A percentile compares a stretch with the other conserved stretches of the same genome.
Conservation (phyloP, 2,797 vertebrate genomes). For the Sebastolobus alascanus region DNA sequence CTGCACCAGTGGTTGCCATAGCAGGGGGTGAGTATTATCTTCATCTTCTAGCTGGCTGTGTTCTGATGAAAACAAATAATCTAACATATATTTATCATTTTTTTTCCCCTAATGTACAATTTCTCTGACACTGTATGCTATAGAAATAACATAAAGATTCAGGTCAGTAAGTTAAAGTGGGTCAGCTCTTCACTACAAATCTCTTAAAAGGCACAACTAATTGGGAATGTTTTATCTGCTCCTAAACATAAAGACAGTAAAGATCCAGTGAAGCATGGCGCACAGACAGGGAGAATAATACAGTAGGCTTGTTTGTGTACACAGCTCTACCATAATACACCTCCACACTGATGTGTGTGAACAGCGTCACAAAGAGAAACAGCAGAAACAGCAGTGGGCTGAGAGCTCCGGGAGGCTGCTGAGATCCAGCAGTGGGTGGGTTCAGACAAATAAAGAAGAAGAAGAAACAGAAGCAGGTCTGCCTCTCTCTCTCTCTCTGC, state of each 20-base stretch:
- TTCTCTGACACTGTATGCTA: neutral
- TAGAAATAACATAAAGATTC: neutral
- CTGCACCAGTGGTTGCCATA: constrained; percentile 13
- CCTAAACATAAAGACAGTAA: constrained; percentile 3
- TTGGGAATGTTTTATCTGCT: neutral
- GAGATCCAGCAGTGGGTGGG: constrained; percentile 65
- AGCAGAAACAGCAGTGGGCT: constrained; percentile 56
- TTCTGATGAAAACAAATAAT: constrained; percentile 15
- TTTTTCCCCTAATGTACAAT: neutral
- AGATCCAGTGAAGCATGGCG: constrained; percentile 8
- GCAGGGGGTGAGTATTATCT: neutral
- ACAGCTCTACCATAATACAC: constrained; percentile 53
- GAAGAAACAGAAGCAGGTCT: constrained; percentile 44
- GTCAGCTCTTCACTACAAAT: constrained; percentile 16
- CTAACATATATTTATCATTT: neutral
- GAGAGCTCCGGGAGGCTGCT: constrained; percentile 55
- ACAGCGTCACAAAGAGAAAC: constrained; percentile 40
- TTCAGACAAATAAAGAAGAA: constrained; percentile 51
- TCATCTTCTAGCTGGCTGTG: neutral
- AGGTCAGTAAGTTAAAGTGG: constrained; percentile 33
- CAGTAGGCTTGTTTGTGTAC: constrained; percentile 53
- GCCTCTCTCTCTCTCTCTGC: constrained; percentile 25
- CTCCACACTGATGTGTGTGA: constrained; percentile 59
- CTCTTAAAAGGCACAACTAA: constrained; percentile 17
- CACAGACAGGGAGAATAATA: constrained; percentile 35